Percentiles rank a stretch among this genome's conserved stretches.
Evolutionary conservation across 1,140 invertebrate genomes (phyloP).

Genomic region (Lepidostoma basale): DNA sequence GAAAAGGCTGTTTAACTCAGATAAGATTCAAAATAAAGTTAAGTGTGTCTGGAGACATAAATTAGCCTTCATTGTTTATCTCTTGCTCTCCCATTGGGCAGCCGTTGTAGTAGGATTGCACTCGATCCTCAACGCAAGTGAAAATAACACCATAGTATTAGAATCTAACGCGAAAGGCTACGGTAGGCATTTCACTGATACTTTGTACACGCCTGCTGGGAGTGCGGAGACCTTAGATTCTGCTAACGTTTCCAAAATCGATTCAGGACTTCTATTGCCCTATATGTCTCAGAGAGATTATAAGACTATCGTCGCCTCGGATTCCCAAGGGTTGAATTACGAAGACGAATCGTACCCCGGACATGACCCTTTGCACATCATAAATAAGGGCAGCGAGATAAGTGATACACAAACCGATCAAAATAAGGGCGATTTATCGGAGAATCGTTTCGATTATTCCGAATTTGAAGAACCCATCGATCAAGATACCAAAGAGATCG

Average conservation of each 20-base stretch:
- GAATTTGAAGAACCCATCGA: not conserved
- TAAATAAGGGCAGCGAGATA: not conserved
- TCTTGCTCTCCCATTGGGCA: constrained; percentile 26
- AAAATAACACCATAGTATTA: not conserved
- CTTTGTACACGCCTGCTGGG: too few species aligned
- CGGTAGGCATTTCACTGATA: not conserved
- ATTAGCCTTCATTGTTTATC: constrained; percentile 23
- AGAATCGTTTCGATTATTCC: not conserved
- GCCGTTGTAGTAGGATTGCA: not conserved
- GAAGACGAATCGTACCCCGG: not conserved
- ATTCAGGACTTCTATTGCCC: not conserved
- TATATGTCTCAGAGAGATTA: not conserved
- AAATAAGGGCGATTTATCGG: not conserved
- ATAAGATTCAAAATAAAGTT: not conserved
- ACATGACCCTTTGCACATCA: not conserved
- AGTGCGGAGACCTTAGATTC: not conserved
- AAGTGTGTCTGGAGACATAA: constrained; percentile 20
- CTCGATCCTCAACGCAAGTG: constrained; percentile 6
- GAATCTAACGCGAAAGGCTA: not conserved
- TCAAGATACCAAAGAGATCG: constrained; percentile 2
- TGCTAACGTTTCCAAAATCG: not conserved
- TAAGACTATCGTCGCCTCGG: not conserved
- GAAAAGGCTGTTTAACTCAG: not conserved
- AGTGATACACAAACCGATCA: not conserved
- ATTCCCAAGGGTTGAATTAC: not conserved